phyloP scores from a whole-genome alignment of 2,888 invertebrate species.

The Girardia tigrina region DNA sequence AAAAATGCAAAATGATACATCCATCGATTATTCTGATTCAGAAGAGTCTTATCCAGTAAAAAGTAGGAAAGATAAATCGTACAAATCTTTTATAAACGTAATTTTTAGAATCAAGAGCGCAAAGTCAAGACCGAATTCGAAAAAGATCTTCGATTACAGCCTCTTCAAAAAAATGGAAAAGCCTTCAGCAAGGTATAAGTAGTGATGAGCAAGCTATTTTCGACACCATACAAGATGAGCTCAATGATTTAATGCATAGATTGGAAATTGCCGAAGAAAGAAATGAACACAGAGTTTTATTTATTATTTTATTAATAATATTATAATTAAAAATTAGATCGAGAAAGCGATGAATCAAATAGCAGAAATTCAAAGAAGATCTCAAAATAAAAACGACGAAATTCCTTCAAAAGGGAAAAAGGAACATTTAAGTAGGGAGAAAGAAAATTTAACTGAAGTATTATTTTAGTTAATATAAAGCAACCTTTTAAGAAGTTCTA shows the following conservation, averaged over 20 bases:
- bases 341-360: not conserved
- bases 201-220: not conserved
- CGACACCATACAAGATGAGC: not conserved
- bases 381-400: not conserved
- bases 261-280: not conserved
- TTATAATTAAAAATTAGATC: not conserved
- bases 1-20: not conserved
- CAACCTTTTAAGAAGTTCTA: not conserved
- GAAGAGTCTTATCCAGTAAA: not conserved
- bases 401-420: not conserved
- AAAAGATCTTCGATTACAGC: not conserved
- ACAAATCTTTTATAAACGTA: not conserved
- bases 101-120: not conserved
- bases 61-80: not conserved
- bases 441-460: not conserved
- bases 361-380: not conserved
- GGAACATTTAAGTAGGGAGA: not conserved
- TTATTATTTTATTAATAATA: not conserved
- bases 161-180: not conserved
- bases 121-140: slow-evolving; percentile 3
- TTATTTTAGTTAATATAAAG: not conserved
- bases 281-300: not conserved
- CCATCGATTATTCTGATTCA: not conserved
- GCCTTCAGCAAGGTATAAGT: not conserved
- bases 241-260: not conserved